phyloP scores from a whole-genome alignment of 92 coral and sea anemone genomes.

The Nematostella vectensis region DNA sequence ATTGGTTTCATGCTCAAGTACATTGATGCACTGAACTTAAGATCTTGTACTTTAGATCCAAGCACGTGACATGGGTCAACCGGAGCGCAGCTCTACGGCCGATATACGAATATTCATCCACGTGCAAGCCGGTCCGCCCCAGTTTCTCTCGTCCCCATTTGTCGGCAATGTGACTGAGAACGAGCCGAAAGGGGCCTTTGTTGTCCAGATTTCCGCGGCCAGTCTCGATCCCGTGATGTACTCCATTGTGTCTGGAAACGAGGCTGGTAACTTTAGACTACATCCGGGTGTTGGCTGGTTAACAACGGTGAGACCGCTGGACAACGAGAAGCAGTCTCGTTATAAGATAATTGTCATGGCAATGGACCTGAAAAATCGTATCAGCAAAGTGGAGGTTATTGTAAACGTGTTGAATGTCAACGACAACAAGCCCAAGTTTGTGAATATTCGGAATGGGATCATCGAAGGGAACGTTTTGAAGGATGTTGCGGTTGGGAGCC shows the following conservation, averaged over 20 bases:
- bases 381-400: constrained; percentile 49
- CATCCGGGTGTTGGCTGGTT: constrained; percentile 65
- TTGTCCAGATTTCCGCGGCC: constrained; percentile 49
- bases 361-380: constrained; percentile 62
- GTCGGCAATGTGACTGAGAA: constrained; percentile 56
- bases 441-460: constrained; percentile 25
- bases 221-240: constrained; percentile 75
- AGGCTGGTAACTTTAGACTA: constrained; percentile 42
- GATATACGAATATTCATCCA: constrained; percentile 38
- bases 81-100: constrained; percentile 43
- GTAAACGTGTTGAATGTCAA: constrained; percentile 64
- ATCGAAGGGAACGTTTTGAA: constrained; percentile 51
- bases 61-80: constrained; percentile 83
- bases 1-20: no score
- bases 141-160: constrained; percentile 46
- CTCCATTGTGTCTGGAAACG: constrained; percentile 50
- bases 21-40: no score
- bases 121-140: constrained; percentile 73
- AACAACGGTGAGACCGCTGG: constrained; percentile 52
- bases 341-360: constrained; percentile 74
- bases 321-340: constrained; percentile 53
- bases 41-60: constrained; percentile 19
- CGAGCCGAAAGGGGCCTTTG: constrained; percentile 40
- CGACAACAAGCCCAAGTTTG: constrained; percentile 68
- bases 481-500: constrained; percentile 46